Evolutionary conservation across 2,888 invertebrate species (phyloP), one percentile per base, ranked within the genome.

Genomic region (Tetheella fluctuosa): DNA sequence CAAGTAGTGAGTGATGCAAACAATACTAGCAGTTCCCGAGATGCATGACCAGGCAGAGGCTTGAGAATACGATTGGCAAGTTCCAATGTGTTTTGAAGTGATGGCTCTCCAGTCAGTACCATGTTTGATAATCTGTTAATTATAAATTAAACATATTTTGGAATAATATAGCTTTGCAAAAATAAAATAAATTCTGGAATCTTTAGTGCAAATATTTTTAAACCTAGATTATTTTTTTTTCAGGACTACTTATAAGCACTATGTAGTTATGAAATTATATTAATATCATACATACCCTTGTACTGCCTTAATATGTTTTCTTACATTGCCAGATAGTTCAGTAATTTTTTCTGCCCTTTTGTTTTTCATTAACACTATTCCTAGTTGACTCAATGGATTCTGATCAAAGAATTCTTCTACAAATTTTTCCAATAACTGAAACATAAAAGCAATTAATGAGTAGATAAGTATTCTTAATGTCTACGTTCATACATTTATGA

Each of bases 331-430:
- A 64, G 97, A 97, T 42, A 99, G 92, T 70, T 99, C 98, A 54
- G 97, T 96, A 5, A 99, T 90, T 89, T 97, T 98, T 81, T 99
- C 99, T 1, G 99, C 98, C 71, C 98, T 94, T 88, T 99, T 99
- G 82, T 98, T 98, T 79, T 97, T 96, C 80, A 98, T 96, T 12
- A 96, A 94, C 67, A 99, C 96, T 42, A 99, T 93, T 25, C 99
- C 99, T 68, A 99, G 92, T 88, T 99, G 99, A 83, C 99, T 99
- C 59, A 99, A 97, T 12, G 99, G 99, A 90, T 99, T 99, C 87
- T 99, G 98, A 88, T 99, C 99, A 88, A 99, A 99, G 84, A 97
- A 99, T 85, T 99, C 99, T 74, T 98, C 97, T 62, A 99, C 95
- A 86, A 99, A 99, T 68, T 96, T 95, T 89, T 98, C 97, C 64